Conservation (phyloP, 2,113 vertebrate genomes). For the Ciconia maguari region DNA sequence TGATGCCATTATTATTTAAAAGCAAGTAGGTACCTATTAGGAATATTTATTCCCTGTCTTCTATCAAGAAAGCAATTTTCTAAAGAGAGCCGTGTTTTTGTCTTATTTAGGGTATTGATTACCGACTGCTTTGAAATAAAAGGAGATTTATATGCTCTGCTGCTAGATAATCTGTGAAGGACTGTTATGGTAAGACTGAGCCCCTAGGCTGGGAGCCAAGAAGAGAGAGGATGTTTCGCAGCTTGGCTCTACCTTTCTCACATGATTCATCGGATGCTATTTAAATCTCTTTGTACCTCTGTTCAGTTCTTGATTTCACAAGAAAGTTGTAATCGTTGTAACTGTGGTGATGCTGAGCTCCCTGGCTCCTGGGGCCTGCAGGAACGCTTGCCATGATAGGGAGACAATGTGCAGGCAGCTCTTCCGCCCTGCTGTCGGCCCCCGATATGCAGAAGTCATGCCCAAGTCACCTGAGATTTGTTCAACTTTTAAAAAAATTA, state of each 20-base stretch:
- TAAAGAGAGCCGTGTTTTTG: slow-evolving; percentile 10
- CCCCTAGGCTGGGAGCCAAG: slow-evolving; percentile 41
- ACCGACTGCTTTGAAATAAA: slow-evolving; percentile 59
- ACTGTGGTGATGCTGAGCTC: neutral
- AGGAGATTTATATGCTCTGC: slow-evolving; percentile 35
- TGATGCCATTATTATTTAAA: slow-evolving; percentile 68
- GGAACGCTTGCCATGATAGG: neutral
- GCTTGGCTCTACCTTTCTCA: slow-evolving; percentile 38
- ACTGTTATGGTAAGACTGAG: slow-evolving; percentile 25
- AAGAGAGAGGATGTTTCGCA: slow-evolving; percentile 1
- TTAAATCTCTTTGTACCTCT: slow-evolving; percentile 53
- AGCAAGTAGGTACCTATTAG: slow-evolving; percentile 41
- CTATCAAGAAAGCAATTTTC: slow-evolving; percentile 53
- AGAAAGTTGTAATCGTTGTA: slow-evolving; percentile 9
- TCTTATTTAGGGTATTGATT: slow-evolving; percentile 55
- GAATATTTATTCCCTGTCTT: slow-evolving; percentile 15
- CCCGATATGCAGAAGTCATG: neutral
- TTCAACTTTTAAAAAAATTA: neutral
- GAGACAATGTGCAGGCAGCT: neutral
- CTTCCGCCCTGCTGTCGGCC: neutral
- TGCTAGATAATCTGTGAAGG: slow-evolving; percentile 23
- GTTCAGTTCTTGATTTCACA: slow-evolving; percentile 18
- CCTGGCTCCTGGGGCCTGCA: neutral
- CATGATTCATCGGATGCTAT: slow-evolving; percentile 41
- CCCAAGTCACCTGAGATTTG: neutral